Conservation (phyloP, 2,113 vertebrate genomes). For the Bubo blakistoni region DNA sequence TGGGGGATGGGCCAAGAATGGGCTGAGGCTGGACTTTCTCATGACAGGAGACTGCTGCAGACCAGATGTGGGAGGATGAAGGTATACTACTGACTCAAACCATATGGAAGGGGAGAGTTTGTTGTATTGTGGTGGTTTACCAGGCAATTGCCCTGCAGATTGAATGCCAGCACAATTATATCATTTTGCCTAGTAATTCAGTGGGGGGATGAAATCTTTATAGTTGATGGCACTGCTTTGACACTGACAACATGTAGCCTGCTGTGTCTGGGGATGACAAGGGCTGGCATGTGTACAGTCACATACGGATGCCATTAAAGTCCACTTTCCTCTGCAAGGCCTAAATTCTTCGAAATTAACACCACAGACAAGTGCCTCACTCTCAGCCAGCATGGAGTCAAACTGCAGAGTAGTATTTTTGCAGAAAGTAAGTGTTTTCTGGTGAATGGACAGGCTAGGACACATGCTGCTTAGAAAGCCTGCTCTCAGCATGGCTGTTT, state of each 20-base stretch:
- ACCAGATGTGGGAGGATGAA: neutral
- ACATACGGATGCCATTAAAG: neutral
- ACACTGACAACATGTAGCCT: neutral
- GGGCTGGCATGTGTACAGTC: neutral
- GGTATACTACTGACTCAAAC: neutral
- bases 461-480: neutral
- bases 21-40: neutral
- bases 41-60: neutral
- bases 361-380: neutral
- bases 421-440: neutral
- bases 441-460: neutral
- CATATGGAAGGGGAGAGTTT: neutral
- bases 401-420: neutral
- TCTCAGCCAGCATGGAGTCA: neutral
- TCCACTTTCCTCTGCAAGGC: neutral
- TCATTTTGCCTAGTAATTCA: neutral
- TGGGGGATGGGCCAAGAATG: neutral
- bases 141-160: neutral
- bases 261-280: neutral
- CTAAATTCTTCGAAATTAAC: neutral
- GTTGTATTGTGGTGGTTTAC: neutral
- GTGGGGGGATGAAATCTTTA: neutral
- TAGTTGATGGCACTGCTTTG: neutral
- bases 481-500: neutral
- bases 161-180: neutral